Conservation (phyloP, 2,797 vertebrate species). For the Malacoraja senta region DNA sequence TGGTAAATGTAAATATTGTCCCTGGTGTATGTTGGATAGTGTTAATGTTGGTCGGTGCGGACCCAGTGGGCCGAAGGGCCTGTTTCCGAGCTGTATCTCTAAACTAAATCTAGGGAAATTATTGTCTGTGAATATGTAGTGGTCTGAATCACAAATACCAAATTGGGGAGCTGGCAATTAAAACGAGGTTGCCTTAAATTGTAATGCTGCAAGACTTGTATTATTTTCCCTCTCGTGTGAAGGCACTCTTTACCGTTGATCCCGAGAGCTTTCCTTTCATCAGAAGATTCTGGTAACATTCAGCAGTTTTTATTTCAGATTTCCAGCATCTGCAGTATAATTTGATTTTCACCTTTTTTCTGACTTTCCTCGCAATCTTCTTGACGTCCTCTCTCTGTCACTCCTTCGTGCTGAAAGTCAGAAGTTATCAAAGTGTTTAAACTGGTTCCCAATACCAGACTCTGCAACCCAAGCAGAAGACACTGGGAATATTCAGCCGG, state of each 20-base stretch:
- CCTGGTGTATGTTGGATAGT: no score
- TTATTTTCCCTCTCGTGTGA: neutral
- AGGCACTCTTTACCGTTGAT: neutral
- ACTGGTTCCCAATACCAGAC: neutral
- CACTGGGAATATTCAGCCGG: no score
- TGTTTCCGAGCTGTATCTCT: no score
- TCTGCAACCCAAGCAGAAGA: no score
- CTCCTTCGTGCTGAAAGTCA: neutral
- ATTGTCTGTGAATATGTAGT: neutral
- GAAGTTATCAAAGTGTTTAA: neutral
- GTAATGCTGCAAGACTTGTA: neutral
- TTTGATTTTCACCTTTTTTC: no score
- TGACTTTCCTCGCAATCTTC: neutral
- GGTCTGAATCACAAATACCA: neutral
- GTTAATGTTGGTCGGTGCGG: no score
- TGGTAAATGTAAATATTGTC: no score
- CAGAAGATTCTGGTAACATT: no score
- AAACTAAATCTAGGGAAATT: neutral
- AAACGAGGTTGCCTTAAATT: neutral
- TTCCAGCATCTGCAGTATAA: no score
- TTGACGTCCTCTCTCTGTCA: neutral
- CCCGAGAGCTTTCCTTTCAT: no score
- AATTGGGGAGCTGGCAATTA: neutral
- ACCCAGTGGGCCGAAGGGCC: no score
- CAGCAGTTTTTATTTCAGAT: no score